Evolutionary conservation across 2,113 vertebrate species (phyloP).

Genomic region (Argyrosomus japonicus): DNA sequence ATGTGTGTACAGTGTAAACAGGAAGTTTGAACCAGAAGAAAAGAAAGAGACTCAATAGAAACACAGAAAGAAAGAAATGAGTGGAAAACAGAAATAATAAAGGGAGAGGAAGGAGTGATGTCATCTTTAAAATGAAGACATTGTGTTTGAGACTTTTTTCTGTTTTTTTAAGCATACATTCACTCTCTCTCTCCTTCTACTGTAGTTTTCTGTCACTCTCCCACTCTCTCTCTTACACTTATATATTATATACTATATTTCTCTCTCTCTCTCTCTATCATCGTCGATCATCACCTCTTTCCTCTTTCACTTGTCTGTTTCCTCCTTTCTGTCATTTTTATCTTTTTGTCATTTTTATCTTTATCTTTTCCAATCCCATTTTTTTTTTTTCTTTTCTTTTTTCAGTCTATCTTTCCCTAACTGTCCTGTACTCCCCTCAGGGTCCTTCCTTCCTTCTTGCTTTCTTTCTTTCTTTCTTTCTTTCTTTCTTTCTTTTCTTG

Average conservation of each 20-base stretch:
- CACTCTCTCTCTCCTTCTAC: not conserved
- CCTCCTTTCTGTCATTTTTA: not conserved
- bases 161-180: not conserved
- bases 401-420: not conserved
- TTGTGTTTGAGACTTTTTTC: conserved; percentile 41
- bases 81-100: conserved; percentile 21
- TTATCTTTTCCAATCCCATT: not conserved
- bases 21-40: conserved; percentile 24
- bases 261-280: not conserved
- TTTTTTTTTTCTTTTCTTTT: not conserved
- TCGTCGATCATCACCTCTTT: not conserved
- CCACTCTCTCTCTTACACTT: not conserved
- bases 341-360: not conserved
- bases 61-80: conserved; percentile 12
- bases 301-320: not conserved
- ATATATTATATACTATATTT: no score
- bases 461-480: not conserved
- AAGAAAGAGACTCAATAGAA: conserved; percentile 14
- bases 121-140: conserved; percentile 32
- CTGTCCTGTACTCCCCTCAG: not conserved
- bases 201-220: not conserved
- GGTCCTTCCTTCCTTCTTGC: not conserved
- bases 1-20: conserved; percentile 35
- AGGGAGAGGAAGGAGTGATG: conserved; percentile 50
- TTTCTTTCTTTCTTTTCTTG: no score